These are phyloP conservation scores for Oxyteleia sp. DNA, from an alignment of 2,888 invertebrate genomes.

Conservation along the genomic window DNA sequence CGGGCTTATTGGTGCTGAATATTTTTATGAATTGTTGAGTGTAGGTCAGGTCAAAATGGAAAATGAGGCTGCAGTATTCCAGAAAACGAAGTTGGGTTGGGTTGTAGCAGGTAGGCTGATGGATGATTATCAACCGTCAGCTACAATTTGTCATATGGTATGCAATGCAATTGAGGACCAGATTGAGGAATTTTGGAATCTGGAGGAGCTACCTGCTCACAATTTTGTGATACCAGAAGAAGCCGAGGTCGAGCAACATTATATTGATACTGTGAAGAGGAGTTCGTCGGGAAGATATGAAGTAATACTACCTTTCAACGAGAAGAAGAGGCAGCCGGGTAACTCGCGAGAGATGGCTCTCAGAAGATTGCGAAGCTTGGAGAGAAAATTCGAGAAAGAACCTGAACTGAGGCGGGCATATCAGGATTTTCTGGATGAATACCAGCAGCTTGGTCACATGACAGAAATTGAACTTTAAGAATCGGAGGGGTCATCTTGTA, in stretches of 20 bases:
- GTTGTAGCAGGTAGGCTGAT: conserved; percentile 33
- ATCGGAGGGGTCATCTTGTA: background rate
- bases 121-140: too few relatives aligned
- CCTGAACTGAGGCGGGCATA: background rate
- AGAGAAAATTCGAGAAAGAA: background rate
- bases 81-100: conserved; percentile 68
- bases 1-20: conserved; percentile 51
- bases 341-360: background rate
- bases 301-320: conserved; percentile 5
- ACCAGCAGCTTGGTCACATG: conserved; percentile 8
- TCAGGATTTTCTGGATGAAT: background rate
- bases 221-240: conserved; percentile 24
- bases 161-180: too few relatives aligned
- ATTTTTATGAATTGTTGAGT: conserved; percentile 54
- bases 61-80: conserved; percentile 36
- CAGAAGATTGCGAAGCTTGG: background rate
- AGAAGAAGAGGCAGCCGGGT: background rate
- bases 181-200: conserved; percentile 49
- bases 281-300: conserved; percentile 13
- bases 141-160: background rate
- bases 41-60: conserved; percentile 51
- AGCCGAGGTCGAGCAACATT: conserved; percentile 36
- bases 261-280: conserved; percentile 1
- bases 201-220: conserved; percentile 16
- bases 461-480: background rate